Evolutionary conservation across 2,797 vertebrate genomes (phyloP), one percentile per base, ranked within the genome.

Genomic region (Enteromius radiatus): DNA sequence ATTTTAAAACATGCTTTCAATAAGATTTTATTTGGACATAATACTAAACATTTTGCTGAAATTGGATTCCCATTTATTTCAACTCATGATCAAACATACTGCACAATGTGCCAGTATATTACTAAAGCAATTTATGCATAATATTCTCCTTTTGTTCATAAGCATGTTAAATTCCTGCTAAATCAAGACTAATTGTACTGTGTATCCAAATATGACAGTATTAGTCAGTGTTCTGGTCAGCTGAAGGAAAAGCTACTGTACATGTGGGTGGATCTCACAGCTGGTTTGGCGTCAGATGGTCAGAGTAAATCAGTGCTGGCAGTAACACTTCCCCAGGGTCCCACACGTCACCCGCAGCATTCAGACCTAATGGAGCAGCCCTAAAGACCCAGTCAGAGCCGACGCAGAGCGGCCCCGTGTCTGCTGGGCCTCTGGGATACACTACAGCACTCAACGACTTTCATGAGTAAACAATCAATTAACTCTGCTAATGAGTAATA

Each of bases 361-460:
- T 96, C 95, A 95, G 91, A 91, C 92, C 95, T 97, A 97, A 97
- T 97, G 96, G 95, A 97, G 95, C 95, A 93, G 93, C 92, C 91
- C 82, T 38, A 64, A 80, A 85, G 80, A 36, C 49, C 21, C 59
- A 61, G 38, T 21, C 28, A 54, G 54, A 71, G 84, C 80, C 76
- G 83, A 67, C 36, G 38, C 17, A 21, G 68, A 59, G 45, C 19
- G n/a, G 69, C 15, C 23, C 19, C 12, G 23, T 43, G 78, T 76
- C 59, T 73, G 54, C 78, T 21, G 63, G 67, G 21, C 78, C 69
- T 64, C 28, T n/a, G 84, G 81, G 84, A 76, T 75, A 70, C 75
- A 11, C 84, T 63, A 86, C 89, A 89, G 91, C 89, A 90, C 88
- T 85, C 63, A 85, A 83, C 71, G 82, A 78, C 87, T 87, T 77